These are phyloP conservation scores for Cossypha polioptera DNA, from an alignment of 2,797 vertebrate species.

Conservation along the genomic window DNA sequence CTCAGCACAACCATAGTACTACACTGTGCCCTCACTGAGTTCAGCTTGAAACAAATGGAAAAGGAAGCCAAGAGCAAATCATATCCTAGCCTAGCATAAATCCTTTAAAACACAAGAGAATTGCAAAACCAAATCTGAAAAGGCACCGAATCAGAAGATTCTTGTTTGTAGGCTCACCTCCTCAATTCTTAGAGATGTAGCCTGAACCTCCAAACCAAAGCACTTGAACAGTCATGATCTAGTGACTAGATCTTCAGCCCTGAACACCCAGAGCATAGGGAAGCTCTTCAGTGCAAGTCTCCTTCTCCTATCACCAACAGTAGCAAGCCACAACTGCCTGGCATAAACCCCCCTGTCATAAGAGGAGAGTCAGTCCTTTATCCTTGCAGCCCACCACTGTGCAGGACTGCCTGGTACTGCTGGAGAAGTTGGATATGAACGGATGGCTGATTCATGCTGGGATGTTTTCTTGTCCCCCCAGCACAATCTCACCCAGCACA, in stretches of 20 bases:
- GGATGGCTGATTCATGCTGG: conserved; percentile 29
- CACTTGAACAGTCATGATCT: not conserved
- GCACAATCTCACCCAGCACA: not conserved
- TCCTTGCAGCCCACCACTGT: not conserved
- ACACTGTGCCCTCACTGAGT: not conserved
- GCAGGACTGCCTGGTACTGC: conserved; percentile 52
- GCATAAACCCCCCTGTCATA: not conserved
- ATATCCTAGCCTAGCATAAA: not conserved
- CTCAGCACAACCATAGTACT: not conserved
- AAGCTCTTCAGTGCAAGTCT: not conserved
- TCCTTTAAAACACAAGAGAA: not conserved
- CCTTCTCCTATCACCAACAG: not conserved
- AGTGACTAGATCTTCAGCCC: not conserved
- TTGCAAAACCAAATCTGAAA: not conserved
- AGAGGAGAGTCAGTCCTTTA: conserved; percentile 20
- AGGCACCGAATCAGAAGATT: not conserved
- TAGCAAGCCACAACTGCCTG: not conserved
- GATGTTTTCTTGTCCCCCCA: not conserved
- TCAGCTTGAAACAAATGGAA: not conserved
- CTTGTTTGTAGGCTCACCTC: not conserved
- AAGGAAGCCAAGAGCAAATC: not conserved
- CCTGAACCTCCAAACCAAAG: not conserved
- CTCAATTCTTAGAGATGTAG: not conserved
- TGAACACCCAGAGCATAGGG: not conserved
- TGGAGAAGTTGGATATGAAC: not conserved